Conservation (phyloP, 2,797 vertebrate species). For the Mormyrops attenuatus region DNA sequence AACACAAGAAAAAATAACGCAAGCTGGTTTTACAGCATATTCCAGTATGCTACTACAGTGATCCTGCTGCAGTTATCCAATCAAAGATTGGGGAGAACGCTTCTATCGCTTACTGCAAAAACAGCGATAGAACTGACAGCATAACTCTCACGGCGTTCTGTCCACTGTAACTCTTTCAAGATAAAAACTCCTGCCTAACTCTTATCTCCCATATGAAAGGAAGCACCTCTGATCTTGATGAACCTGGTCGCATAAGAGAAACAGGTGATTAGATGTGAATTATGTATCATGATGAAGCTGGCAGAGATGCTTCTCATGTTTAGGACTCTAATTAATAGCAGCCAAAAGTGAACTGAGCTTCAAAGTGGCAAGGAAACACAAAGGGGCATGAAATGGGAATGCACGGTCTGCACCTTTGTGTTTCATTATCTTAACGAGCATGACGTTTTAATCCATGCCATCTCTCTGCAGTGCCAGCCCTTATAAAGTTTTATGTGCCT, state of each 20-base stretch:
- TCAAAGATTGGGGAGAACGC: background rate
- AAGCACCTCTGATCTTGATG: background rate
- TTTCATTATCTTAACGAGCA: constrained; percentile 6
- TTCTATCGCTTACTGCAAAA: background rate
- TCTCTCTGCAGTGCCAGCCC: background rate
- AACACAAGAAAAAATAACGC: background rate
- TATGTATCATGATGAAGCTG: background rate
- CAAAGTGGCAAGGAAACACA: background rate
- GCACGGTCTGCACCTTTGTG: background rate
- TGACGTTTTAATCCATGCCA: background rate
- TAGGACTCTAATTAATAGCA: background rate
- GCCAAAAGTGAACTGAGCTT: background rate
- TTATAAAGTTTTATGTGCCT: constrained; percentile 10
- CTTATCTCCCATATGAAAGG: background rate
- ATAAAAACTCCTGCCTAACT: background rate
- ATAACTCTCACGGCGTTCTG: background rate
- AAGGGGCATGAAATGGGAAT: background rate
- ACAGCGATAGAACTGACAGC: background rate
- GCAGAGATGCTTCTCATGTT: background rate
- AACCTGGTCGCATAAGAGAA: background rate
- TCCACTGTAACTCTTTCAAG: background rate
- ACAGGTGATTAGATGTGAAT: constrained; percentile 12
- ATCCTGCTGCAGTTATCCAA: background rate
- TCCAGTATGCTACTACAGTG: background rate
- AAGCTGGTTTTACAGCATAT: background rate